These are phyloP conservation scores for Drosophila austrosaltans DNA, from an alignment of 2,888 invertebrate species.

Conservation along the genomic window DNA sequence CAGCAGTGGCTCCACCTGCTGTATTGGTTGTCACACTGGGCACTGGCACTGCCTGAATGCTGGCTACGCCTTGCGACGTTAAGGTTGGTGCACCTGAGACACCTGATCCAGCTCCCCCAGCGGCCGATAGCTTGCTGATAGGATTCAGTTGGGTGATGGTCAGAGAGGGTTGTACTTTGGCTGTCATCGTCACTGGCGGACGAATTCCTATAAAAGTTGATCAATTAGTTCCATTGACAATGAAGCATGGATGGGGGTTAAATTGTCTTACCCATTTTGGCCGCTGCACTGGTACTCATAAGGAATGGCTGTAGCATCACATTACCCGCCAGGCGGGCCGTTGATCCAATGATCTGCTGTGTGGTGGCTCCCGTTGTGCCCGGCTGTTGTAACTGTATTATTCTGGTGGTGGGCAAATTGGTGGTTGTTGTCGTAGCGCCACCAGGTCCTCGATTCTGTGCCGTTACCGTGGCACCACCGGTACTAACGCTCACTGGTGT, in stretches of 20 bases:
- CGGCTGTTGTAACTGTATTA: slow-evolving; percentile 83
- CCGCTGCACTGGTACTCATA: slow-evolving; percentile 78
- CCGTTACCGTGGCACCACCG: slow-evolving; percentile 63
- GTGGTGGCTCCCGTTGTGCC: slow-evolving; percentile 73
- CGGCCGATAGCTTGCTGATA: slow-evolving; percentile 77
- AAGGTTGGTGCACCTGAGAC: slow-evolving; percentile 48
- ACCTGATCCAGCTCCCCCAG: slow-evolving; percentile 41
- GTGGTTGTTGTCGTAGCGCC: slow-evolving; percentile 70
- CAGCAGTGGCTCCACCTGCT: slow-evolving; percentile 52
- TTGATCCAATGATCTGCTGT: slow-evolving; percentile 81
- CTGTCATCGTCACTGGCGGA: slow-evolving; percentile 82
- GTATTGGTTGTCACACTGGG: slow-evolving; percentile 62
- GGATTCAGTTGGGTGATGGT: slow-evolving; percentile 83
- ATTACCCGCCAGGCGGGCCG: slow-evolving; percentile 81
- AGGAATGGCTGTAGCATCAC: slow-evolving; percentile 83
- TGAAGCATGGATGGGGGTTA: too few species aligned
- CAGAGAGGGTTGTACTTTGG: slow-evolving; percentile 83
- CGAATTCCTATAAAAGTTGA: slow-evolving; percentile 71
- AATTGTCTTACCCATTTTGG: slow-evolving; percentile 79
- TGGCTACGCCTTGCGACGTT: slow-evolving; percentile 68
- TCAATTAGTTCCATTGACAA: neutral
- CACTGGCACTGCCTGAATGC: slow-evolving; percentile 73
- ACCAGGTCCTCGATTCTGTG: slow-evolving; percentile 60
- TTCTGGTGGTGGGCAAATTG: slow-evolving; percentile 81
- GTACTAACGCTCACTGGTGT: slow-evolving; percentile 64